Evolutionary conservation across 2,797 vertebrate species (phyloP).

Genomic region (Garrulus glandarius): DNA sequence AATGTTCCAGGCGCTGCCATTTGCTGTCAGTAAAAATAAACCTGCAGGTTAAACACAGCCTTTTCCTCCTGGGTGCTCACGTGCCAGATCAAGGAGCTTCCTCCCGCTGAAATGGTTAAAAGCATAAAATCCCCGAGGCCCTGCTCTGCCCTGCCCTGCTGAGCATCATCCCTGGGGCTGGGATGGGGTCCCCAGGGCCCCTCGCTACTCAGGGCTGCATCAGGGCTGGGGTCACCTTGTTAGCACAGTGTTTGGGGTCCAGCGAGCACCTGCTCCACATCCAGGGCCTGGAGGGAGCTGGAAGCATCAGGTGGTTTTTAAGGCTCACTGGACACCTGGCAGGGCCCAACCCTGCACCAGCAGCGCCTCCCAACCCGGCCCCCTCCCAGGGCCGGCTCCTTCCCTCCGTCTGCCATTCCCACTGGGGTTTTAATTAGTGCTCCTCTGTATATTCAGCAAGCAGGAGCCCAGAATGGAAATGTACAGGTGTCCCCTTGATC

Average conservation of each 20-base stretch:
- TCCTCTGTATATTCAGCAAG: constrained; percentile 27
- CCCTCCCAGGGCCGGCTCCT: neutral
- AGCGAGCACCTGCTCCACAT: fast-evolving
- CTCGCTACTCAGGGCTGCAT: fast-evolving
- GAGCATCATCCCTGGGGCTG: fast-evolving
- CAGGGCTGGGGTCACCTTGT: neutral
- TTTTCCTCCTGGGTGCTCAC: neutral
- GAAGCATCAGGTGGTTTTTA: neutral
- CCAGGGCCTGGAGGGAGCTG: neutral
- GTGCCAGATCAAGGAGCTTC: neutral
- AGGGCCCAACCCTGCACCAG: neutral
- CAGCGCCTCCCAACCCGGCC: neutral
- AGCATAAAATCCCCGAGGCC: neutral
- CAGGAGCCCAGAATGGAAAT: constrained; percentile 52
- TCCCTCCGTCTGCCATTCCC: neutral
- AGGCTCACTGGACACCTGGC: neutral
- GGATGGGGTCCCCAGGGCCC: neutral
- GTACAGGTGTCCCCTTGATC: constrained; percentile 72
- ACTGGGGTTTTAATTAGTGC: constrained; percentile 32
- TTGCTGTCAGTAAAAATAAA: constrained; percentile 45
- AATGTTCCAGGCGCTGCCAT: neutral
- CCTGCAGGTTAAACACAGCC: constrained; percentile 24
- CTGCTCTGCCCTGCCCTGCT: neutral
- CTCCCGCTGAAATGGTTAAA: neutral
- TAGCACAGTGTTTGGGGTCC: neutral